Percentiles rank a stretch among this genome's conserved stretches.
These are phyloP conservation scores for Botia almorhae DNA, from an alignment of 2,797 vertebrate species.

Conservation along the genomic window DNA sequence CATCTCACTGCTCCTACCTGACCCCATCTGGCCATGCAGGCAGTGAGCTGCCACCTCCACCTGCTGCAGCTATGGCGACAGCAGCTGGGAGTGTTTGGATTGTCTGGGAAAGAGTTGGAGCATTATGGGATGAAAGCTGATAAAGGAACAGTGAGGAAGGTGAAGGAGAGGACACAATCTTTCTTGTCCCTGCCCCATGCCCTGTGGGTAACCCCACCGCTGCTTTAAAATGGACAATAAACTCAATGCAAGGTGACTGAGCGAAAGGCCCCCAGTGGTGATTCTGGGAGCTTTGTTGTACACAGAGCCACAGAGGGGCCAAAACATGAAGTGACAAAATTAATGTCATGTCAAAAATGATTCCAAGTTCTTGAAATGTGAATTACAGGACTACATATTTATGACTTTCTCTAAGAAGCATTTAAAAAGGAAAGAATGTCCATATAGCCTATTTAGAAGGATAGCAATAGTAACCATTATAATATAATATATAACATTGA, in stretches of 20 bases:
- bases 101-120: conserved; percentile 24
- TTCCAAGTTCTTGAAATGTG: conserved; percentile 2
- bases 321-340: conserved; percentile 4
- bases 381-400: not conserved
- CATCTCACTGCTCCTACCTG: conserved; percentile 32
- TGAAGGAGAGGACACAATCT: conserved; percentile 51
- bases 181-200: conserved; percentile 4
- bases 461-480: too few species aligned
- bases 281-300: conserved; percentile 1
- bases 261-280: not conserved
- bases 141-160: conserved; percentile 11
- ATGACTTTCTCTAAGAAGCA: not conserved
- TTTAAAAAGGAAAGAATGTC: too few species aligned
- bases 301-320: not conserved
- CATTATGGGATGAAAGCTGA: conserved; percentile 30
- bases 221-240: conserved; percentile 43
- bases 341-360: not conserved
- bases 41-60: conserved; percentile 26
- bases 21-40: conserved; percentile 38
- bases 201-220: conserved; percentile 32
- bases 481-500: too few species aligned
- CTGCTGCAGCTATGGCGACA: not conserved
- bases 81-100: conserved; percentile 15
- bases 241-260: conserved; percentile 30
- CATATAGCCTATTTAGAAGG: too few species aligned